Conservation (phyloP, 2,797 vertebrate species). For the Rhynchotus rufescens region DNA sequence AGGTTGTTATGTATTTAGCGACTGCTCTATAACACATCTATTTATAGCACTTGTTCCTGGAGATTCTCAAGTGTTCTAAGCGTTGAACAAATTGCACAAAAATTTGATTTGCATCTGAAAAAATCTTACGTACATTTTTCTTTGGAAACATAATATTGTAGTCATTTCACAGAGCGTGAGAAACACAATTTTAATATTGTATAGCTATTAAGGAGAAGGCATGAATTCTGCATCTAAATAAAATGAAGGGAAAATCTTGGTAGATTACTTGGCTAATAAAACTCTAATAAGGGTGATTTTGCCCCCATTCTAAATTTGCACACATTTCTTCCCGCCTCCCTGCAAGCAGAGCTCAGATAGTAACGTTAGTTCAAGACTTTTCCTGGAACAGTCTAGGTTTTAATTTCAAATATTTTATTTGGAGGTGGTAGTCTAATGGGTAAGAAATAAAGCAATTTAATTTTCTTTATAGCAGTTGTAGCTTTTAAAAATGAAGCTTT, state of each 20-base stretch:
- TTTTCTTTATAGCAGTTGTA: neutral
- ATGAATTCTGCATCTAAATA: neutral
- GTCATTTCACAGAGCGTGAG: neutral
- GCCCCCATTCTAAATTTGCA: neutral
- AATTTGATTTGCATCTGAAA: neutral
- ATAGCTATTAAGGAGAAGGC: neutral
- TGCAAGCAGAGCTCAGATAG: neutral
- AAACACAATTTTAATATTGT: neutral
- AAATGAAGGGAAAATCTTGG: neutral
- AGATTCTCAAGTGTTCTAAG: neutral
- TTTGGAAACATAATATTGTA: neutral
- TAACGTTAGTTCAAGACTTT: neutral
- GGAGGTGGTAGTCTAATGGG: neutral
- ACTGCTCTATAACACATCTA: neutral
- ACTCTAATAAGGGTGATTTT: neutral
- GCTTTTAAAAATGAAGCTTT: conserved; percentile 24
- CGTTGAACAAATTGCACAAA: neutral
- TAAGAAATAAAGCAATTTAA: conserved; percentile 20
- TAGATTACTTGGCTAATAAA: neutral
- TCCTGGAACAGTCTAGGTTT: neutral
- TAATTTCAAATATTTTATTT: neutral
- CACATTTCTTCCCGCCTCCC: neutral
- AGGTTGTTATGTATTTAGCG: neutral
- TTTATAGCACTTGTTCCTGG: neutral
- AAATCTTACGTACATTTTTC: neutral